Evolutionary conservation across 2,113 vertebrate species (phyloP).

Genomic region (Crypturellus undulatus): DNA sequence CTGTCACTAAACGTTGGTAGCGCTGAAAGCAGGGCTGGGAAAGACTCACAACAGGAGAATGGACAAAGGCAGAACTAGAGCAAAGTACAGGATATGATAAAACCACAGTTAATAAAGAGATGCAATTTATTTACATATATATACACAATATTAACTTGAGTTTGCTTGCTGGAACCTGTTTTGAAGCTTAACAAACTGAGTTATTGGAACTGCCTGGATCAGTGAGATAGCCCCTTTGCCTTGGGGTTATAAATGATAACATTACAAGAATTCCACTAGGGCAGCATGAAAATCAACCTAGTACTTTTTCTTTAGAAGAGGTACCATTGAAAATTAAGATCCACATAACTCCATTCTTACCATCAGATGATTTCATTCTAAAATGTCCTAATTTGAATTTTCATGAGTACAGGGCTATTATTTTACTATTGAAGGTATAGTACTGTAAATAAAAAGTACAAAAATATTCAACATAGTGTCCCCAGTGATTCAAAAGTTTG

Average conservation of each 20-base stretch:
- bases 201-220: background rate
- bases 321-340: background rate
- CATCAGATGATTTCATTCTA: background rate
- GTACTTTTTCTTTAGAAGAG: background rate
- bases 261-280: background rate
- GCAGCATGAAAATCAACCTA: background rate
- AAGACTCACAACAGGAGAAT: background rate
- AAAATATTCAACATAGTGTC: background rate
- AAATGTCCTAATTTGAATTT: background rate
- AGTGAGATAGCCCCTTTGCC: background rate
- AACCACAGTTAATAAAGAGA: background rate
- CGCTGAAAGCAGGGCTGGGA: background rate
- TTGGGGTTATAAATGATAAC: background rate
- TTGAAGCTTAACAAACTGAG: background rate
- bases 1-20: slow-evolving; percentile 31
- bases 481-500: background rate
- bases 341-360: background rate
- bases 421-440: background rate
- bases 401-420: background rate
- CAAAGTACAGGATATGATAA: background rate
- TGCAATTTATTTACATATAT: too few relatives aligned
- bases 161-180: slow-evolving; percentile 14
- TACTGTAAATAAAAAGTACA: background rate
- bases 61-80: background rate
- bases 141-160: background rate